Evolutionary conservation across 2,113 vertebrate genomes (phyloP).

Genomic region (Sphaerodactylus townsendi): DNA sequence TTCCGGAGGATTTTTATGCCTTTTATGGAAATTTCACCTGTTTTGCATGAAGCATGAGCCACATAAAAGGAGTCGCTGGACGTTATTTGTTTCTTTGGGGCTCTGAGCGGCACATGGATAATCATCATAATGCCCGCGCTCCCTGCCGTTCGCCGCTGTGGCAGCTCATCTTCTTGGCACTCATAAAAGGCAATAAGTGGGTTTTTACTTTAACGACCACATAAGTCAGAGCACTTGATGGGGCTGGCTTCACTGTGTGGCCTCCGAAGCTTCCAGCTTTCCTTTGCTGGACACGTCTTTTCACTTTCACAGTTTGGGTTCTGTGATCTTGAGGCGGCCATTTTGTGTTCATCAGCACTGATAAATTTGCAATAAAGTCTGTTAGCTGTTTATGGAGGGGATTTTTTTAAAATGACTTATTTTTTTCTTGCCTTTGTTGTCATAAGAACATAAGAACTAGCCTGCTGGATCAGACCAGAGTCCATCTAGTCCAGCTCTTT

Average conservation of each 20-base stretch:
- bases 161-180: not conserved
- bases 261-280: not conserved
- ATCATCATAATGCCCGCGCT: not conserved
- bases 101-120: not conserved
- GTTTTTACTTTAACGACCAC: not conserved
- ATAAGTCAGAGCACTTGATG: fast-evolving
- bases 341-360: not conserved
- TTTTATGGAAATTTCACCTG: not conserved
- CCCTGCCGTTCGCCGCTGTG: not conserved
- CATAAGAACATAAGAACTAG: too few relatives aligned
- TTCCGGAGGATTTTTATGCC: not conserved
- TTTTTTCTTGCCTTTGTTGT: not conserved
- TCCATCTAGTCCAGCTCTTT: too few relatives aligned
- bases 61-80: not conserved
- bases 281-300: not conserved
- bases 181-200: not conserved
- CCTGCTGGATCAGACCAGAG: too few relatives aligned
- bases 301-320: not conserved
- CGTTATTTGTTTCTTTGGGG: not conserved
- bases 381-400: not conserved
- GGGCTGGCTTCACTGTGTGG: not conserved
- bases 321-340: not conserved
- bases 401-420: not conserved
- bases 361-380: not conserved
- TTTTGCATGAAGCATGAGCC: not conserved